Evolutionary conservation across 2,797 vertebrate species (phyloP), one percentile per base, ranked within the genome.

Genomic region (Hephaestus fuliginosus): DNA sequence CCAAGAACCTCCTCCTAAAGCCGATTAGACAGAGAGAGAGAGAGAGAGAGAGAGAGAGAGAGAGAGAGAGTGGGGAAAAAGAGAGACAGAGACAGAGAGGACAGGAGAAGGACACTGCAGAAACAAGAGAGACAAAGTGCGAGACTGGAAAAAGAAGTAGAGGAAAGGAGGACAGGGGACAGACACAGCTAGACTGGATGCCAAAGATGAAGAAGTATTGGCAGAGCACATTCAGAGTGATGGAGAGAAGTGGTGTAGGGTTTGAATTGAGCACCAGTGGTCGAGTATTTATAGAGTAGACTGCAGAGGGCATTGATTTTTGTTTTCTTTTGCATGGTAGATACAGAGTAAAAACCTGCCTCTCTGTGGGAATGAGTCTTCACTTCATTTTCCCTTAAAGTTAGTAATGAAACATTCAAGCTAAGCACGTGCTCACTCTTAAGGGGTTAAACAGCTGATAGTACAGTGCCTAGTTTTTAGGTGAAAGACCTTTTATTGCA

Each of bases 71-170:
- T 52, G 13, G 39, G 5, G 46, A 1, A 69, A 28, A 58, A 17
- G 41, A 81, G 75, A 41, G 68, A 73, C 48, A 77, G 39, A 51
- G 48, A 49, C 2, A 30, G n/a, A 10, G 46, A 74, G 73, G 70
- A 74, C 44, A 64, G 39, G 22, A 68, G 70, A 79, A 78, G 64
- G 71, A 80, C 69, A 80, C 60, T 69, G 71, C 60, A 74, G 64
- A 55, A 67, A 63, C n/a, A 9, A 55, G 10, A 56, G 43, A 70
- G 46, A 63, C 15, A 46, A 49, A 67, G 28, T 46, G 52, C 1
- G 22, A 63, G 20, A 58, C 53, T 17, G 4, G 30, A 18, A 12
- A 48, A 1, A 18, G 46, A 69, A 48, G 18, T 9, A 53, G 6
- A 64, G 52, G 17, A 66, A 66, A 46, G 30, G 9, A 39, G 22